Evolutionary conservation across 2,888 invertebrate species (phyloP).

Genomic region (Hirtodrosophila confusa): DNA sequence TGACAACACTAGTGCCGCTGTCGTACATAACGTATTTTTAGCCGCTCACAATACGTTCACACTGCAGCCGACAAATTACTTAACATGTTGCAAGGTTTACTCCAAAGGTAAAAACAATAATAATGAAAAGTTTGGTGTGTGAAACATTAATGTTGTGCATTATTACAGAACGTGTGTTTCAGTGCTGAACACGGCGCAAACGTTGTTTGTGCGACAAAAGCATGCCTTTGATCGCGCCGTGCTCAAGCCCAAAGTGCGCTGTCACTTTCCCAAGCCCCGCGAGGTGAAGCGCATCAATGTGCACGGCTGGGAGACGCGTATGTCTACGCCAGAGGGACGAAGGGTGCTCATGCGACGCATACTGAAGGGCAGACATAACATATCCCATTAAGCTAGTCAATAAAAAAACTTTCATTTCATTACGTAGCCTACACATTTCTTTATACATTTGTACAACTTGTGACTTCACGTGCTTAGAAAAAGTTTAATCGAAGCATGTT

Average conservation of each 20-base stretch:
- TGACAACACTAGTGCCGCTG: constrained; percentile 20
- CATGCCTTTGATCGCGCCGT: constrained; percentile 79
- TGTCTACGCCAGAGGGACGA: constrained; percentile 89
- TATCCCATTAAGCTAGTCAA: constrained; percentile 86
- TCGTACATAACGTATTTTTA: too few relatives aligned
- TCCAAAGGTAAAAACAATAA: constrained; percentile 64
- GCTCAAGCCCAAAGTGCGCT: constrained; percentile 80
- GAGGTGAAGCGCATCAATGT: constrained; percentile 89
- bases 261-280: constrained; percentile 89
- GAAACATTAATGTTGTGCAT: not conserved
- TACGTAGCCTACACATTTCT: constrained; percentile 11
- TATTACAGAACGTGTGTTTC: constrained; percentile 56
- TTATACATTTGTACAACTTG: constrained; percentile 12
- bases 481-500: too few relatives aligned
- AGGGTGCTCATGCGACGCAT: constrained; percentile 90
- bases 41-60: constrained; percentile 20
- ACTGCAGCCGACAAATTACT: constrained; percentile 45
- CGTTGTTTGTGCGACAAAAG: constrained; percentile 71
- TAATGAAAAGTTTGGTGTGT: constrained; percentile 14
- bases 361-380: constrained; percentile 89
- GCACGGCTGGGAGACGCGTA: constrained; percentile 89
- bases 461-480: not conserved
- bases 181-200: constrained; percentile 57
- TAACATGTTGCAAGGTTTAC: constrained; percentile 70
- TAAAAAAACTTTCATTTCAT: not conserved